Conservation (phyloP, 2,113 vertebrate species). For the Pluvianellus socialis region DNA sequence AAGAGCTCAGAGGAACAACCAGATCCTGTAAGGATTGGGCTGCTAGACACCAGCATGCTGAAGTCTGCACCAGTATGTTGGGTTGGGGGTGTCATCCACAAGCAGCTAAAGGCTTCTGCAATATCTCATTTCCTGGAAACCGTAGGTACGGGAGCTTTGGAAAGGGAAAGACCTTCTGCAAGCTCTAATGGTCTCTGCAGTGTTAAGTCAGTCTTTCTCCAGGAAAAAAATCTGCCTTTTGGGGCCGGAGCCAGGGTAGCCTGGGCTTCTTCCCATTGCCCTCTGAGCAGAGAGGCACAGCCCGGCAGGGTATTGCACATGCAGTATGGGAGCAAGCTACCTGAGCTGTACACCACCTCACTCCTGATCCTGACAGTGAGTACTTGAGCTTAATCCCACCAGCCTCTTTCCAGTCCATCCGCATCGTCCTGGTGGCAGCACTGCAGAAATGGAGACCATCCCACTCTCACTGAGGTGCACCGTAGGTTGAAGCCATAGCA, state of each 20-base stretch:
- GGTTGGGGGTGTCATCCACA: neutral
- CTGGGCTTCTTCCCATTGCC: neutral
- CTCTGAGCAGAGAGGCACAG: neutral
- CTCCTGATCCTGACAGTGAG: neutral
- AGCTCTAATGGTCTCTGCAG: neutral
- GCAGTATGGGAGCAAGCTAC: neutral
- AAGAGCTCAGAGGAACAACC: neutral
- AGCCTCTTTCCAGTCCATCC: neutral
- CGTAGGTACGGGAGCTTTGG: neutral
- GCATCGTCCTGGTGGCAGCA: neutral
- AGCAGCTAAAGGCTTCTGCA: neutral
- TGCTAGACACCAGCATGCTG: neutral
- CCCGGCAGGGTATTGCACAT: neutral
- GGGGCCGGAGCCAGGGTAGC: fast-evolving
- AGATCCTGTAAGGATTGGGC: neutral
- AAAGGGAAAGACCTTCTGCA: neutral
- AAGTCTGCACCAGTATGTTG: neutral
- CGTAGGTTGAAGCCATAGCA: fast-evolving
- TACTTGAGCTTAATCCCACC: neutral
- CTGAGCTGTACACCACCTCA: neutral
- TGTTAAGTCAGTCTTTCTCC: neutral
- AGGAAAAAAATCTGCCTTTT: neutral
- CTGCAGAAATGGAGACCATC: neutral
- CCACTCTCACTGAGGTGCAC: neutral
- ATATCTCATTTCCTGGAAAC: neutral